Base-by-base conservation (phyloP, 2,888 invertebrate species). In the Punctoribates punctum region DNA sequence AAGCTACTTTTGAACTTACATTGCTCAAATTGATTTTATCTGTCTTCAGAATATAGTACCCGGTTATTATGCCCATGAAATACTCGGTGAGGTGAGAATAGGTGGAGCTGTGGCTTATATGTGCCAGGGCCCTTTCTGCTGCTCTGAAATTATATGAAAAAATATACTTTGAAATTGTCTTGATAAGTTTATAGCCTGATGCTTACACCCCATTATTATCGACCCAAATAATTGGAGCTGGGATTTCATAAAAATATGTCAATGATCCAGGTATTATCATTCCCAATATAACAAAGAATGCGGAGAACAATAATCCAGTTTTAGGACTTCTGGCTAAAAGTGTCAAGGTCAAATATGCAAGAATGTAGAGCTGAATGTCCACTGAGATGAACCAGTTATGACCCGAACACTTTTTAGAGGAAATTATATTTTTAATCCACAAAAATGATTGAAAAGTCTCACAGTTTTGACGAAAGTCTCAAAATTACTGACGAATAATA, bases 51-150 rank as follows among this genome's bases (percentile, higher is more conserved):
- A 60, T 60, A 8, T 27, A 5, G 27, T 60, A 60, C 15, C 60
- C 60, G 17, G 60, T 60, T 4, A 60, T 60, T 15, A 60, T 60
- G 9, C 60, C 60, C 60, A 60, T 27, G 27, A 60, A 60, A 27
- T 60, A 60, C 15, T 60, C 60, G 4, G 27, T 60, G 25, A 60
- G 11, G 17, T 60, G 60, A 3, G 60, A n/a, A 27, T 60, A 60
- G 3, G 60, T 60, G 3, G 60, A 60, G 5, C 27, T 23, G 27
- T 60, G 60, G 60, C 17, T 27, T 9, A 60, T n/a, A 27, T 60
- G 27, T 1, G 27, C 13, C 5, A 6, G 25, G 11, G 13, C 4
- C 3, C 1, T 27, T 29, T 60, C 60, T 1, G 13, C 27, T 8
- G 13, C 25, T 27, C 60, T 60, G 13, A 11, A 15, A 11, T 11